Evolutionary conservation across 2,888 invertebrate species (phyloP), one percentile per base, ranked within the genome.

Genomic region (Melinopterus prodromus): DNA sequence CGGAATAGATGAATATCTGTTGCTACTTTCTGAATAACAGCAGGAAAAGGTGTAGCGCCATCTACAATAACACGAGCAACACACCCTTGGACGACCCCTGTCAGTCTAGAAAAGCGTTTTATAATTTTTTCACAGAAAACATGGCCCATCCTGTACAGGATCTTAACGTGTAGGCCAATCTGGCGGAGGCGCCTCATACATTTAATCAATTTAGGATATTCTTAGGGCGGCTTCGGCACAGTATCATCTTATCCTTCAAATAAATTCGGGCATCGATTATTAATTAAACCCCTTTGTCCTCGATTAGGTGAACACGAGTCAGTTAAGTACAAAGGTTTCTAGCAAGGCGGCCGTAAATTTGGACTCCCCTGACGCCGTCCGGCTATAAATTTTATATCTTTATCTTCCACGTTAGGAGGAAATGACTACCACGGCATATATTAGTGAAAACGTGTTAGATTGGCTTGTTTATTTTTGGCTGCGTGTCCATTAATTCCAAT

Each of bases 281-380:
- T 53, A 53, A 53, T 53, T 53, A 53, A 53, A 53, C 53, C 53
- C 53, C 53, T 53, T 53, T 53, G 53, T 53, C 53, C 53, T 53
- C 53, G 53, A 53, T 53, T 53, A 53, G 53, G 53, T 53, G 53
- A 53, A 53, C 53, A 53, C 53, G 53, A 53, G 53, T 53, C 12
- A 9, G 53, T 53, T 53, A 53, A 53, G 53, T 53, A 53, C 53
- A 53, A 53, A 53, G 53, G 53, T 53, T 53, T 53, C 53, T 53
- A 12, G 53, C 53, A 53, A 53, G 53, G 53, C 53, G 53, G 53
- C 53, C 53, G 53, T 53, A 53, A 53, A 53, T 53, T 53, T 53
- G 53, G 53, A 53, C 53, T 53, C 53, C 53, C 53, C 53, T 53
- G 53, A 53, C 53, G 53, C 53, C 12, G 53, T 53, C 53, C 53